A percentile compares a stretch with the other conserved stretches of the same genome.
These are phyloP conservation scores for Pristionchus exspectatus DNA, from an alignment of 2,888 invertebrate species.

Conservation along the genomic window DNA sequence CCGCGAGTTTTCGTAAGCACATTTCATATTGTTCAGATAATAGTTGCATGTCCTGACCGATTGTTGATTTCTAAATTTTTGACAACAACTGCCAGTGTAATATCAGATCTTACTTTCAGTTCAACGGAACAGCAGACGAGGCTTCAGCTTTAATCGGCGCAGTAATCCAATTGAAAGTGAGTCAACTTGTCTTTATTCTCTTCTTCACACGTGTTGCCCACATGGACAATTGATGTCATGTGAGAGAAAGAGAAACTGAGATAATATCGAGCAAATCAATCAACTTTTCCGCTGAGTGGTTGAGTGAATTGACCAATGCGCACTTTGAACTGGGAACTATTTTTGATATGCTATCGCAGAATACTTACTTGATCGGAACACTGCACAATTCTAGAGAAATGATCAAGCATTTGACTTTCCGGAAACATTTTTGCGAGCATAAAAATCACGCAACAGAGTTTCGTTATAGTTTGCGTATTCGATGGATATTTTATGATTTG, in stretches of 20 bases:
- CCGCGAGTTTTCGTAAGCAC: slow-evolving; percentile 10
- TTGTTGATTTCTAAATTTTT: no score
- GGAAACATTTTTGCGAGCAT: background rate
- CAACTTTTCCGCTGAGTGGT: no score
- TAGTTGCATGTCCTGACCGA: no score
- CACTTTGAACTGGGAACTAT: background rate
- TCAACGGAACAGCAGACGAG: slow-evolving; percentile 61
- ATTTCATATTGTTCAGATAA: no score
- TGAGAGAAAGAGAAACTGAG: background rate
- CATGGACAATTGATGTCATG: slow-evolving; percentile 14
- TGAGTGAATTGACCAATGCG: background rate
- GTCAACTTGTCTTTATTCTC: background rate
- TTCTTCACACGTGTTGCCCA: background rate
- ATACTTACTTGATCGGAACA: background rate
- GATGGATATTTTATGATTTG: background rate
- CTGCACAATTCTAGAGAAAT: background rate
- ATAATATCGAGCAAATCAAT: no score
- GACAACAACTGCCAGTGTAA: no score
- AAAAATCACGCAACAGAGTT: background rate
- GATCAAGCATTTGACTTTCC: background rate
- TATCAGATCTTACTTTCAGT: slow-evolving; percentile 60
- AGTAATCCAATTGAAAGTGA: slow-evolving; percentile 61
- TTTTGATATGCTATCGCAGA: background rate
- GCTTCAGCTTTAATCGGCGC: slow-evolving; percentile 59
- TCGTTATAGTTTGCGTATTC: background rate